These are phyloP conservation scores for Sinohyriopsis cumingii DNA, from an alignment of 2,888 invertebrate genomes.

Conservation along the genomic window DNA sequence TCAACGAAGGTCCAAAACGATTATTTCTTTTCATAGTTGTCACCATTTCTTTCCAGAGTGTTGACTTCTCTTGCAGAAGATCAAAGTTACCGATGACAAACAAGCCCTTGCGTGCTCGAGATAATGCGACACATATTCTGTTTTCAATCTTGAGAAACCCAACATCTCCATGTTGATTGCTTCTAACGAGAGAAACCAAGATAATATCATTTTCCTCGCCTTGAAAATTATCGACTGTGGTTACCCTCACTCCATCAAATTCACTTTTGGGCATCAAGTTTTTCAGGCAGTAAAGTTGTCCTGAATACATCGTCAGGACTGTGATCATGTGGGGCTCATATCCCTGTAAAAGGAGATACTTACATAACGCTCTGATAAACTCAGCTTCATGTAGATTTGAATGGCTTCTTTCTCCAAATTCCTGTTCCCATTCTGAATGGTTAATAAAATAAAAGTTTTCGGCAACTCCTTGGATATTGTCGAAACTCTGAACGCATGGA, in stretches of 20 bases:
- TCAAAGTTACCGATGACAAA: constrained; percentile 66
- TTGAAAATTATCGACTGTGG: constrained; percentile 68
- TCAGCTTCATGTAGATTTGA: constrained; percentile 60
- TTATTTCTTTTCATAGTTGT: constrained; percentile 31
- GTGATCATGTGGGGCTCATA: constrained; percentile 61
- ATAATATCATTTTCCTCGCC: constrained; percentile 72
- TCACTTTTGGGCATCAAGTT: constrained; percentile 48
- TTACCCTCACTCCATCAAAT: constrained; percentile 55
- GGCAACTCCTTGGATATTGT: constrained; percentile 50
- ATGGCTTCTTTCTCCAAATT: constrained; percentile 60
- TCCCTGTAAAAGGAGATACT: constrained; percentile 62
- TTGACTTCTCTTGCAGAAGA: constrained; percentile 19
- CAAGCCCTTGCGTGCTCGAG: constrained; percentile 66
- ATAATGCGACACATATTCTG: constrained; percentile 67
- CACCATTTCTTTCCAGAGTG: constrained; percentile 38
- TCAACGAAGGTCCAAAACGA: constrained; percentile 27
- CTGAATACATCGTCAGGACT: constrained; percentile 63
- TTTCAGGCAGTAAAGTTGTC: constrained; percentile 56
- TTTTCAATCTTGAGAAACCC: constrained; percentile 65
- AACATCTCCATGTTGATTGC: constrained; percentile 59
- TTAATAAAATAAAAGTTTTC: constrained; percentile 61
- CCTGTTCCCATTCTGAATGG: constrained; percentile 50
- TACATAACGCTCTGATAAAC: constrained; percentile 53
- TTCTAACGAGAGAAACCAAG: constrained; percentile 68
- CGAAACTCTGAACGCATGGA: constrained; percentile 44